These are phyloP conservation scores for Hippolais icterina DNA, from an alignment of 2,113 vertebrate species.

Conservation along the genomic window DNA sequence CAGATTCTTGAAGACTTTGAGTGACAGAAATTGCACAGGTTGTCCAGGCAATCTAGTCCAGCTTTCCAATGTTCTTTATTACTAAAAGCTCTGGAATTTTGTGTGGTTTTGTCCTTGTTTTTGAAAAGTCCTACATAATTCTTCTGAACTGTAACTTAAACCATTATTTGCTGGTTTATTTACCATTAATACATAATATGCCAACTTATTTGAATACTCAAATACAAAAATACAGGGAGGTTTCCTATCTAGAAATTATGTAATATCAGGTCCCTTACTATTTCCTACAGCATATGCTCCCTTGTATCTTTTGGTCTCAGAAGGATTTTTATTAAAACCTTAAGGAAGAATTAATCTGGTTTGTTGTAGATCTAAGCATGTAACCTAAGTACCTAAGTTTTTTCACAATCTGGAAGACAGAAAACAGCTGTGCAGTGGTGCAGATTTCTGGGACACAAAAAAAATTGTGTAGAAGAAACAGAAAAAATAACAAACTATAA, in stretches of 20 bases:
- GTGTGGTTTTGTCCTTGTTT: not conserved
- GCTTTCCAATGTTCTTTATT: not conserved
- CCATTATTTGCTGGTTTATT: not conserved
- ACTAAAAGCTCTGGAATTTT: not conserved
- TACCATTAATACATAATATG: not conserved
- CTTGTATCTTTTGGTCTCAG: not conserved
- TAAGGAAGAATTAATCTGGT: not conserved
- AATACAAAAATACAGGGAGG: not conserved
- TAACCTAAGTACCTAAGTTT: rapidly evolving
- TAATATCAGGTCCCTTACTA: rapidly evolving
- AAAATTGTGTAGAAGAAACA: not conserved
- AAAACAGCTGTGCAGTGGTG: rapidly evolving
- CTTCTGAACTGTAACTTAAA: not conserved
- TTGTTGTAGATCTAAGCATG: not conserved
- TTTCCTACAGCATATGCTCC: not conserved
- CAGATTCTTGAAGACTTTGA: not conserved
- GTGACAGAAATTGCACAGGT: not conserved
- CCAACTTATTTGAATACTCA: not conserved
- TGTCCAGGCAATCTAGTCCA: not conserved
- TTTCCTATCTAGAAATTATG: not conserved
- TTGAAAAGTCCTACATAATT: not conserved
- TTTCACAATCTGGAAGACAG: not conserved
- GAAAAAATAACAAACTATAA: not conserved
- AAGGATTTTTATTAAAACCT: not conserved
- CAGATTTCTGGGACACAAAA: not conserved